These are phyloP conservation scores for Campylorhamphus procurvoides DNA, from an alignment of 2,113 vertebrate species.

Conservation along the genomic window DNA sequence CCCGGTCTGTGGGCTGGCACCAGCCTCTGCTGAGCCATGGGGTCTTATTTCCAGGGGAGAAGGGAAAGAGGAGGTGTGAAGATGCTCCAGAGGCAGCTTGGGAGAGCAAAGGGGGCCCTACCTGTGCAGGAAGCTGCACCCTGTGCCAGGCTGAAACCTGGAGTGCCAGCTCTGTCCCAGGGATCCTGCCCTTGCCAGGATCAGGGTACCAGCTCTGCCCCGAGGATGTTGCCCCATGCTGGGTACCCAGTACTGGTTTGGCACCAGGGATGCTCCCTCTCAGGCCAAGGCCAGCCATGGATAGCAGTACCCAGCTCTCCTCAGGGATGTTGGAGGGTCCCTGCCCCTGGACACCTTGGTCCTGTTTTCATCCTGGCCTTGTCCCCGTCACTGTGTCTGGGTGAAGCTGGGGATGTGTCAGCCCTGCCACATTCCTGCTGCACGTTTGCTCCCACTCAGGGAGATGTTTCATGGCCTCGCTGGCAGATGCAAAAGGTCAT, in stretches of 20 bases:
- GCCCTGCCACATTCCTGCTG: rapidly evolving
- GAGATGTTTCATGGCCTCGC: background rate
- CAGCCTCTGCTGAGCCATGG: background rate
- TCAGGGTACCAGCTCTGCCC: background rate
- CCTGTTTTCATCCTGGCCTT: background rate
- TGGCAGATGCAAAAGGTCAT: slow-evolving; percentile 22
- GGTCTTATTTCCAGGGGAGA: background rate
- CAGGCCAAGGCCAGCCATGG: background rate
- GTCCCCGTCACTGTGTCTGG: rapidly evolving
- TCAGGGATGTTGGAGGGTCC: rapidly evolving
- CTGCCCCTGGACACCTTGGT: background rate
- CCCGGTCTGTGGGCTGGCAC: rapidly evolving
- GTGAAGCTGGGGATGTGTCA: rapidly evolving
- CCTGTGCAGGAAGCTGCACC: rapidly evolving
- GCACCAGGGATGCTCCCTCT: background rate
- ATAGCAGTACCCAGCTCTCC: too few relatives aligned
- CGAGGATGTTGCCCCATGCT: background rate
- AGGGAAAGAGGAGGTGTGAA: background rate
- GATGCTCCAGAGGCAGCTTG: background rate
- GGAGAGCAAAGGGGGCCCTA: background rate
- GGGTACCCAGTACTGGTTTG: background rate
- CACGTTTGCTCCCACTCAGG: background rate
- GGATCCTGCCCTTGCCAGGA: background rate
- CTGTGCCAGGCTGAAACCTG: background rate
- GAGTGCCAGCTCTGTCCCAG: background rate